Conservation (phyloP, 2,113 vertebrate species). For the Apteryx mantelli region DNA sequence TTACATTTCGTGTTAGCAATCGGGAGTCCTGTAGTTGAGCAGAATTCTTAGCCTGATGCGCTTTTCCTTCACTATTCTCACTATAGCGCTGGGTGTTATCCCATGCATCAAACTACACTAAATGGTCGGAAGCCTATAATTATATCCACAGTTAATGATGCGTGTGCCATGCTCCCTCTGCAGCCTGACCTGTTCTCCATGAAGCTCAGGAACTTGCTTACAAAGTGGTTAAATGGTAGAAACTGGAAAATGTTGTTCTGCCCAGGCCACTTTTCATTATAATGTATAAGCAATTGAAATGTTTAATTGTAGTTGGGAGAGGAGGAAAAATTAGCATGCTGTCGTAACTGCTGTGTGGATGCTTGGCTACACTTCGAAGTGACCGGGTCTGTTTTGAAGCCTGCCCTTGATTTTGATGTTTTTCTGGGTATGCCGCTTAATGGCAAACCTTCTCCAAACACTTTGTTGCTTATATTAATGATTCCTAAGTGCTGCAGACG, state of each 20-base stretch:
- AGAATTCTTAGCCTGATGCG: background rate
- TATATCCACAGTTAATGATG: background rate
- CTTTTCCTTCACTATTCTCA: background rate
- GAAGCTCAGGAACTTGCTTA: background rate
- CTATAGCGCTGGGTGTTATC: background rate
- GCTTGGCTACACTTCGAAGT: background rate
- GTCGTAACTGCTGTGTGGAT: background rate
- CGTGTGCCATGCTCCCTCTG: background rate
- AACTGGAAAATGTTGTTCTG: constrained; percentile 7
- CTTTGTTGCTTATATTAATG: background rate
- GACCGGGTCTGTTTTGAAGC: background rate
- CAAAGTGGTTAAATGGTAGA: background rate
- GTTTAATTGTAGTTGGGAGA: background rate
- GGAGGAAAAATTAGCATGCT: background rate
- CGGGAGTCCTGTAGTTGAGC: background rate
- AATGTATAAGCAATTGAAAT: background rate
- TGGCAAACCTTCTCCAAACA: background rate
- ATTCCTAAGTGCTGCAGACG: background rate
- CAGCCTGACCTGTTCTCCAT: background rate
- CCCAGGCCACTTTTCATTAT: fast-evolving
- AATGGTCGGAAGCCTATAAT: constrained; percentile 25
- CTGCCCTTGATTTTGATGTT: background rate
- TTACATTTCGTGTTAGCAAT: background rate
- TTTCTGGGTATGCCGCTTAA: background rate
- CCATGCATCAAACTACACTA: background rate